phyloP scores from a whole-genome alignment of 2,113 vertebrate genomes.

The Choloepus hoffmanni region DNA sequence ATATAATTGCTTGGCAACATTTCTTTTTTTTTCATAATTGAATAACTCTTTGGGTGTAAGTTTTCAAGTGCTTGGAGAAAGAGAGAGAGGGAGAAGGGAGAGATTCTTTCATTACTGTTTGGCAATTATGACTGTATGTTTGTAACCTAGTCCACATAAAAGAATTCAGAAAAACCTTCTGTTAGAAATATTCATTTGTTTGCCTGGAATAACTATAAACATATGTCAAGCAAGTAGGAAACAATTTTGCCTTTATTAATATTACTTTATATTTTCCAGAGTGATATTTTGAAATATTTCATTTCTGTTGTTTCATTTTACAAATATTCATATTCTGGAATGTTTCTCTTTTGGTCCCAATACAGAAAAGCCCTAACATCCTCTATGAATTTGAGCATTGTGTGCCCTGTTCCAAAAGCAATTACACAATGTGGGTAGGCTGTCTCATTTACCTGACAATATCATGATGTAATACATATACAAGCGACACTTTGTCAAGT shows the following conservation, averaged over 20 bases:
- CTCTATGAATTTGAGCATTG: background rate
- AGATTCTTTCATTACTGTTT: background rate
- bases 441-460: background rate
- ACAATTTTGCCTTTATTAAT: background rate
- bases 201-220: background rate
- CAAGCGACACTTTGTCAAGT: background rate
- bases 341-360: background rate
- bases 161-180: background rate
- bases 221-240: background rate
- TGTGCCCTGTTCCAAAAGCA: background rate
- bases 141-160: background rate
- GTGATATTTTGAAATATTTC: background rate
- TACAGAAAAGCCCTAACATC: background rate
- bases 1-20: background rate
- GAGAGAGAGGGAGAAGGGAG: background rate
- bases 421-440: background rate
- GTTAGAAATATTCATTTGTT: background rate
- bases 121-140: background rate
- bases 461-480: background rate
- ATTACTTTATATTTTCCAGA: background rate
- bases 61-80: background rate
- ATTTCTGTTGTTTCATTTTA: background rate
- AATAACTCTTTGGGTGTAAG: background rate
- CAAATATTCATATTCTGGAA: background rate
- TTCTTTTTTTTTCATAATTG: background rate